phyloP scores from a whole-genome alignment of 2,888 invertebrate species.

The Masnerella sp. region DNA sequence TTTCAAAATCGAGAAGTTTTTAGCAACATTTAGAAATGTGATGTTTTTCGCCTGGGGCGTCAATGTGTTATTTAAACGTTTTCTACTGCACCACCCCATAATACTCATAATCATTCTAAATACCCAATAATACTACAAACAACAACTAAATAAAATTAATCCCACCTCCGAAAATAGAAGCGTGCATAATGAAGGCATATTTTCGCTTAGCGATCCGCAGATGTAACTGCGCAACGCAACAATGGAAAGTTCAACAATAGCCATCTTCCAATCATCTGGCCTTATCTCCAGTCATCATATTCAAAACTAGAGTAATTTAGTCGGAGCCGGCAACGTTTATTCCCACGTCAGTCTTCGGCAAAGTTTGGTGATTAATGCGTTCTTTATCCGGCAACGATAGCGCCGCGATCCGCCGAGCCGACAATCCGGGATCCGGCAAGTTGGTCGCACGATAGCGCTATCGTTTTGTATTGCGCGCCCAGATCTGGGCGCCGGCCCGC shows the following conservation, averaged over 20 bases:
- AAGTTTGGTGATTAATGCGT: conserved; percentile 47
- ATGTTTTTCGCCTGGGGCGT: too few species aligned
- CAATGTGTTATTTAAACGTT: too few species aligned
- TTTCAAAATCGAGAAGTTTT: too few species aligned
- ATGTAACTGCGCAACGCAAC: not conserved
- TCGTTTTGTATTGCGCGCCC: conserved; percentile 39
- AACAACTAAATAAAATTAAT: too few species aligned
- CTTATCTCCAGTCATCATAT: conserved; percentile 36
- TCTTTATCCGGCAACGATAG: conserved; percentile 41
- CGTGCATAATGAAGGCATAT: too few species aligned
- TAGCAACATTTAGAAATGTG: too few species aligned
- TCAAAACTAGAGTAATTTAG: conserved; percentile 44
- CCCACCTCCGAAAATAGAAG: too few species aligned
- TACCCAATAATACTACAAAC: too few species aligned
- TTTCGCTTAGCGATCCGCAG: too few species aligned
- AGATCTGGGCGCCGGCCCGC: conserved; percentile 6
- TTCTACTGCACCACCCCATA: too few species aligned
- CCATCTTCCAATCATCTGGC: conserved; percentile 19
- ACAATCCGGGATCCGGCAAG: conserved; percentile 23
- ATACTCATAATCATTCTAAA: too few species aligned
- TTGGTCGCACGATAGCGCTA: conserved; percentile 40
- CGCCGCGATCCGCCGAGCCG: conserved; percentile 16
- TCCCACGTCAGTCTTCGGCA: conserved; percentile 42
- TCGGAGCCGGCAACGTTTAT: conserved; percentile 22
- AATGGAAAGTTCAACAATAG: conserved; percentile 29